Conservation (phyloP, 2,888 invertebrate genomes). For the Pogonocherus hispidulus region DNA sequence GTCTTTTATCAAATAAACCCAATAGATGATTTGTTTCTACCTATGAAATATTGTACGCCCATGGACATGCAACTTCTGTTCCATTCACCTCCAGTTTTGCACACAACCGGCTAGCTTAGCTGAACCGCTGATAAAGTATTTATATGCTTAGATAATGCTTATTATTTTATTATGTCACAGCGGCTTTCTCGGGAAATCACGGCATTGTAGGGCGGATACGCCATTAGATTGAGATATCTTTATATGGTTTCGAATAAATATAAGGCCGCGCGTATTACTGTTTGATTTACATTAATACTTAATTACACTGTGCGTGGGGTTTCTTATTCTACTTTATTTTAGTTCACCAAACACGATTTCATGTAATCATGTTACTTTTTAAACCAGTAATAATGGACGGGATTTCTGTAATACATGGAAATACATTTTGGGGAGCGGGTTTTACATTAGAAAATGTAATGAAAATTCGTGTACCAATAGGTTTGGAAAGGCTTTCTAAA, state of each 20-base stretch:
- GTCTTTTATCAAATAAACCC: background rate
- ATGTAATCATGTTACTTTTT: background rate
- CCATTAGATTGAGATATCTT: background rate
- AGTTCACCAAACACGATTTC: background rate
- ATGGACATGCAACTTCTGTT: conserved; percentile 13
- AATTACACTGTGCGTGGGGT: background rate
- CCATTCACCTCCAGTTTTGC: conserved; percentile 20
- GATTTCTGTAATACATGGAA: too few species aligned
- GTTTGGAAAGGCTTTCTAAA: too few species aligned
- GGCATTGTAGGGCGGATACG: conserved; percentile 10
- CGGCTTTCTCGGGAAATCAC: conserved; percentile 17
- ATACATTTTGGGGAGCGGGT: too few species aligned
- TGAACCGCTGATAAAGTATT: conserved; percentile 21
- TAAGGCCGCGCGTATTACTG: too few species aligned
- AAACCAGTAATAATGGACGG: background rate
- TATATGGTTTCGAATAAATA: background rate
- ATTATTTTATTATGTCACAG: conserved; percentile 5
- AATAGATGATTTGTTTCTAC: too few species aligned
- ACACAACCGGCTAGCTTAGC: conserved; percentile 3
- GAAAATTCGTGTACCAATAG: too few species aligned
- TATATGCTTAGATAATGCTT: conserved; percentile 20
- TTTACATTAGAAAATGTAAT: too few species aligned
- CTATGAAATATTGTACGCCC: background rate
- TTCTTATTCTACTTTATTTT: background rate
- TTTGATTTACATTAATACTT: background rate